Conservation (phyloP, 2,888 invertebrate genomes). For the Drosophila koepferae region DNA sequence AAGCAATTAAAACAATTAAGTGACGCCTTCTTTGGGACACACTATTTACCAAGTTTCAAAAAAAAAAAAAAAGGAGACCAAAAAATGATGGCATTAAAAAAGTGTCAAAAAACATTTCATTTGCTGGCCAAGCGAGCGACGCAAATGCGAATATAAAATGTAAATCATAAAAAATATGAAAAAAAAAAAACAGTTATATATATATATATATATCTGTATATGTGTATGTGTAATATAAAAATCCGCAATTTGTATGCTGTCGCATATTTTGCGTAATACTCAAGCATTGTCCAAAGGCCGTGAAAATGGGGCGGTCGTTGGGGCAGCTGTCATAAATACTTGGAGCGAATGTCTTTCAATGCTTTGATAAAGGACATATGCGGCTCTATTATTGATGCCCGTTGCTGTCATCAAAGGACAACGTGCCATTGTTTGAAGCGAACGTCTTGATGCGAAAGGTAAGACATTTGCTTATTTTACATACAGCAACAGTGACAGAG, state of each 20-base stretch:
- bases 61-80: slow-evolving; percentile 9
- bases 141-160: slow-evolving; percentile 43
- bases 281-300: slow-evolving; percentile 63
- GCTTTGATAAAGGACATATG: slow-evolving; percentile 70
- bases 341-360: slow-evolving; percentile 45
- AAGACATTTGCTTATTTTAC: slow-evolving; percentile 72
- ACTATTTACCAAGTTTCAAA: slow-evolving; percentile 64
- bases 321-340: slow-evolving; percentile 64
- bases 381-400: slow-evolving; percentile 69
- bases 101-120: slow-evolving; percentile 66
- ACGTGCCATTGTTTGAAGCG: slow-evolving; percentile 67
- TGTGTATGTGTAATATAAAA: slow-evolving; percentile 58
- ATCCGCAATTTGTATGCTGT: slow-evolving; percentile 81
- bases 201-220: not conserved
- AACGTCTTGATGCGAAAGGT: slow-evolving; percentile 71
- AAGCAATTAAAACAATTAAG: slow-evolving; percentile 77
- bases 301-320: slow-evolving; percentile 8
- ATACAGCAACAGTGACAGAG: slow-evolving; percentile 40
- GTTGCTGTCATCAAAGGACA: slow-evolving; percentile 62
- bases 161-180: slow-evolving; percentile 59
- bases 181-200: not conserved
- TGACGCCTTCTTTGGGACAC: slow-evolving; percentile 48
- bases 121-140: slow-evolving; percentile 37
- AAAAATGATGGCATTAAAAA: slow-evolving; percentile 66
- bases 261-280: slow-evolving; percentile 72